Conservation (phyloP, 2,797 vertebrate genomes). For the Sternotherus odoratus region DNA sequence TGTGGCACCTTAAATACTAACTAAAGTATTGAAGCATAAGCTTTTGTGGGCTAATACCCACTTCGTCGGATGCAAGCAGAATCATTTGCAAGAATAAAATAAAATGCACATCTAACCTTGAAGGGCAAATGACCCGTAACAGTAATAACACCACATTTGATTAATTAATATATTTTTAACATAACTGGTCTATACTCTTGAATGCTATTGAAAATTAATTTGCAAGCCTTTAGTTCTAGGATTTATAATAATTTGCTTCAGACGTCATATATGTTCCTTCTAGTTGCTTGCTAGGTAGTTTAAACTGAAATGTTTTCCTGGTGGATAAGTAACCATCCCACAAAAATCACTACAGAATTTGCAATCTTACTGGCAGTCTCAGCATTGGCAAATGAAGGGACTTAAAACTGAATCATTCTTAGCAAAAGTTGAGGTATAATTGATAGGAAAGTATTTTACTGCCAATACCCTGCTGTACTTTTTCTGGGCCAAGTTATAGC, state of each 20-base stretch:
- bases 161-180: not conserved
- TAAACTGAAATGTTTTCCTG: not conserved
- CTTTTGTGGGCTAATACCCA: too few relatives aligned
- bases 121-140: not conserved
- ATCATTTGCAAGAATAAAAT: not conserved
- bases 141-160: not conserved
- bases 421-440: not conserved
- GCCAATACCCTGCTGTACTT: not conserved
- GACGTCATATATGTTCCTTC: not conserved
- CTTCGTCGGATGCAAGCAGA: too few relatives aligned
- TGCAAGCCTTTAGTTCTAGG: not conserved
- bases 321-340: rapidly evolving
- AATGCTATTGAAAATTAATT: not conserved
- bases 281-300: not conserved
- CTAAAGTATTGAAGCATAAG: too few relatives aligned
- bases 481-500: not conserved
- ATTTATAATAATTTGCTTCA: not conserved
- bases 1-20: too few relatives aligned
- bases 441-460: not conserved
- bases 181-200: not conserved
- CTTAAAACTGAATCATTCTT: rapidly evolving
- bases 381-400: not conserved
- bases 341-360: not conserved
- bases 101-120: not conserved
- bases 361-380: not conserved